phyloP scores from a whole-genome alignment of 1,140 invertebrate genomes.

The Drepana arcuata region DNA sequence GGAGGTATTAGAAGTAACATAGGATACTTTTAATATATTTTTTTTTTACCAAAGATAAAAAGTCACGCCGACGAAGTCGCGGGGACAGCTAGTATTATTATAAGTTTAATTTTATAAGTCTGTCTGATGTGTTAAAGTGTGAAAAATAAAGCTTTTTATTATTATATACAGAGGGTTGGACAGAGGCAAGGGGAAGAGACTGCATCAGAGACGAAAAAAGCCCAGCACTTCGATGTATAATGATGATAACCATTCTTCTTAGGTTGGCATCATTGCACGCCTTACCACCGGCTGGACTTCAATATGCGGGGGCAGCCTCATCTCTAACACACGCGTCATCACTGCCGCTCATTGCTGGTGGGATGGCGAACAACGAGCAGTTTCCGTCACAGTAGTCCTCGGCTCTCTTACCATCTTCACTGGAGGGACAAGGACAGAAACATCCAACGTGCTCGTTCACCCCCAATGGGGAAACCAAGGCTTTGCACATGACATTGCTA shows the following conservation, averaged over 20 bases:
- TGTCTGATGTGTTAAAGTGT: not conserved
- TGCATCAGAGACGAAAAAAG: too few species aligned
- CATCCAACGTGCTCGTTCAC: conserved; percentile 50
- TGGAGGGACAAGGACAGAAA: conserved; percentile 41
- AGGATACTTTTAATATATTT: too few species aligned
- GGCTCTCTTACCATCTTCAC: conserved; percentile 45
- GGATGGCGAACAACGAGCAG: conserved; percentile 39
- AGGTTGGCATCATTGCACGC: conserved; percentile 36
- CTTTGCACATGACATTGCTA: conserved; percentile 67
- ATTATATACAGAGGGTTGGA: too few species aligned
- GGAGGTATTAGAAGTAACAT: too few species aligned
- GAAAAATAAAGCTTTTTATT: too few species aligned
- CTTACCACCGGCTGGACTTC: conserved; percentile 34
- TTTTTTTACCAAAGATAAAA: too few species aligned
- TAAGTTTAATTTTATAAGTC: too few species aligned
- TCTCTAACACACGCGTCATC: conserved; percentile 66
- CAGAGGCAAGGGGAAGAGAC: too few species aligned
- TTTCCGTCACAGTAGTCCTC: conserved; percentile 18
- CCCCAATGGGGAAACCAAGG: conserved; percentile 49
- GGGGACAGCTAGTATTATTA: too few species aligned
- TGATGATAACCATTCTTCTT: conserved; percentile 3
- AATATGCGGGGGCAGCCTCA: conserved; percentile 71
- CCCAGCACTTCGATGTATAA: too few species aligned
- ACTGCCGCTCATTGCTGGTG: conserved; percentile 74
- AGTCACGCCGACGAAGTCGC: too few species aligned